phyloP scores from a whole-genome alignment of 1,140 invertebrate genomes.

The Armadillidium nasatum region DNA sequence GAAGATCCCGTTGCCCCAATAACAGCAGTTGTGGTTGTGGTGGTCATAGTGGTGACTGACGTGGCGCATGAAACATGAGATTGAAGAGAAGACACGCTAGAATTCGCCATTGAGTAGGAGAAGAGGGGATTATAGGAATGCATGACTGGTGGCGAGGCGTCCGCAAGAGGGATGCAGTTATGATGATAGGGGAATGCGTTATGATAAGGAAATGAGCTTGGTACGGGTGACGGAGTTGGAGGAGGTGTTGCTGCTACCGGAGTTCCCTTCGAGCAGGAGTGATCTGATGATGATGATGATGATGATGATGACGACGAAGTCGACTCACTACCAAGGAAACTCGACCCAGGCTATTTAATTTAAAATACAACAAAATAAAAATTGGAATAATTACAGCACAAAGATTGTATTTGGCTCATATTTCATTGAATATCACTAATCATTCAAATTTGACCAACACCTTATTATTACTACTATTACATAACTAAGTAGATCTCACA shows the following conservation, averaged over 20 bases:
- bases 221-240: neutral
- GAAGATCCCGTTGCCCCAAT: neutral
- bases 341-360: neutral
- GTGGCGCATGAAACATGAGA: neutral
- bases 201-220: neutral
- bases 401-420: too few species aligned
- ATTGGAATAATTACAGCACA: neutral
- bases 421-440: too few species aligned
- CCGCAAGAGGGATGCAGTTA: neutral
- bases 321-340: neutral
- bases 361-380: neutral
- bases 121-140: neutral
- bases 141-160: neutral
- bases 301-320: neutral
- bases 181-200: neutral
- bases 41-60: neutral
- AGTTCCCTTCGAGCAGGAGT: neutral
- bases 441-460: too few species aligned
- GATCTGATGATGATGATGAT: neutral
- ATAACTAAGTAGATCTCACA: conserved; percentile 5
- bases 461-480: neutral
- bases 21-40: neutral
- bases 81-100: neutral
- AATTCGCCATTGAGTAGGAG: neutral
- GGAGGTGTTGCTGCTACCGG: neutral